Evolutionary conservation across 1,140 invertebrate genomes (phyloP).

Genomic region (Sycobia sp.): DNA sequence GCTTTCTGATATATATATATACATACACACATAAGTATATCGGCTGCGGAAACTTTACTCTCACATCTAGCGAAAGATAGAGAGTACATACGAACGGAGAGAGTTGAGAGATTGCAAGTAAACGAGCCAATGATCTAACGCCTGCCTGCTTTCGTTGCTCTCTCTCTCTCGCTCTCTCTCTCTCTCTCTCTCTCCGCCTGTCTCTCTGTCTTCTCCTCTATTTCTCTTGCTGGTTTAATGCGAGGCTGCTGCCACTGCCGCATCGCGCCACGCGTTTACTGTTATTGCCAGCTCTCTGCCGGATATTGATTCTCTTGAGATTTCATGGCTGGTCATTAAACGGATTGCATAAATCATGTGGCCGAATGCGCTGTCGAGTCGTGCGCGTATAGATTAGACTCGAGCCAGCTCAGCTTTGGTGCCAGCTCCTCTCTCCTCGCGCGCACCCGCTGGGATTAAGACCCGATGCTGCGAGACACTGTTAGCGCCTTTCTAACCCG

Average conservation of each 20-base stretch:
- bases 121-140: not conserved
- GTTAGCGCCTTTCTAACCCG: constrained; percentile 18
- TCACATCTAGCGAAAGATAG: no score
- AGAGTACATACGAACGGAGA: no score
- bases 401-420: not conserved
- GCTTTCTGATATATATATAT: no score
- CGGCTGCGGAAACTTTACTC: no score
- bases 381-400: constrained; percentile 21
- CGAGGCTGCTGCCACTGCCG: not conserved
- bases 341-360: constrained; percentile 31
- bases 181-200: no score
- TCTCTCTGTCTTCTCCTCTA: no score
- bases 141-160: constrained; percentile 15
- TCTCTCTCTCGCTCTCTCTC: no score
- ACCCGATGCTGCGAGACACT: constrained; percentile 3
- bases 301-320: constrained; percentile 33
- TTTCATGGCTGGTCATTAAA: constrained; percentile 29
- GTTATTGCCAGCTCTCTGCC: constrained; percentile 20
- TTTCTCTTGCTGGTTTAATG: not conserved
- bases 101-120: not conserved
- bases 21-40: no score
- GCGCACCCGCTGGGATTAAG: constrained; percentile 15
- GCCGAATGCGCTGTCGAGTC: not conserved
- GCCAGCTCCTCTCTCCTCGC: not conserved
- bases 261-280: constrained; percentile 1